Conservation (phyloP, 2,113 vertebrate species). For the Ictalurus punctatus region DNA sequence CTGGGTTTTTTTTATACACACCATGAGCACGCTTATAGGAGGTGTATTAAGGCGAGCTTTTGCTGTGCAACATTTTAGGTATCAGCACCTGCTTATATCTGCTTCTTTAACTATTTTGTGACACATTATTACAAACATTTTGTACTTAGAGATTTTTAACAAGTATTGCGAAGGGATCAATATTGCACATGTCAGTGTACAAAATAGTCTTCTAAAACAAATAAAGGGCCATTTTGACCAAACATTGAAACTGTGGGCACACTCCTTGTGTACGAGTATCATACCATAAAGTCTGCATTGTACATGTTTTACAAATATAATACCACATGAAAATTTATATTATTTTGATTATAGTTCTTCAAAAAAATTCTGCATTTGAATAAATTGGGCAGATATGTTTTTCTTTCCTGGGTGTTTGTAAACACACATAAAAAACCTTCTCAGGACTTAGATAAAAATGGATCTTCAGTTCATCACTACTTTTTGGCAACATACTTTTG, state of each 20-base stretch:
- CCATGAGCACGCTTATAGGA: constrained; percentile 61
- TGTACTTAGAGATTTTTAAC: constrained; percentile 49
- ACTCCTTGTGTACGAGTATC: constrained; percentile 63
- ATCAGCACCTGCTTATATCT: constrained; percentile 61
- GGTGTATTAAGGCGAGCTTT: constrained; percentile 61
- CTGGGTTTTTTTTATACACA: constrained; percentile 49
- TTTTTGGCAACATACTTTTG: neutral
- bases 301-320: neutral
- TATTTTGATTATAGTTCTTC: neutral
- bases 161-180: constrained; percentile 52
- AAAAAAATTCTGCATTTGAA: neutral
- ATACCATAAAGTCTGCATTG: constrained; percentile 10
- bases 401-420: neutral
- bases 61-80: constrained; percentile 69
- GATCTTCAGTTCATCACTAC: neutral
- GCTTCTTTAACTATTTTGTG: constrained; percentile 60
- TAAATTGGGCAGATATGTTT: neutral
- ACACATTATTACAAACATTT: constrained; percentile 60
- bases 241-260: constrained; percentile 61
- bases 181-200: constrained; percentile 63
- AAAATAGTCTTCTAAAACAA: constrained; percentile 41
- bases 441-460: neutral
- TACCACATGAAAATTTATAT: neutral
- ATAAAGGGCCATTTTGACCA: constrained; percentile 68
- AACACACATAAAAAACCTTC: neutral